These are phyloP conservation scores for Brachionus sp. DNA, from an alignment of 1,140 invertebrate genomes.

Conservation along the genomic window DNA sequence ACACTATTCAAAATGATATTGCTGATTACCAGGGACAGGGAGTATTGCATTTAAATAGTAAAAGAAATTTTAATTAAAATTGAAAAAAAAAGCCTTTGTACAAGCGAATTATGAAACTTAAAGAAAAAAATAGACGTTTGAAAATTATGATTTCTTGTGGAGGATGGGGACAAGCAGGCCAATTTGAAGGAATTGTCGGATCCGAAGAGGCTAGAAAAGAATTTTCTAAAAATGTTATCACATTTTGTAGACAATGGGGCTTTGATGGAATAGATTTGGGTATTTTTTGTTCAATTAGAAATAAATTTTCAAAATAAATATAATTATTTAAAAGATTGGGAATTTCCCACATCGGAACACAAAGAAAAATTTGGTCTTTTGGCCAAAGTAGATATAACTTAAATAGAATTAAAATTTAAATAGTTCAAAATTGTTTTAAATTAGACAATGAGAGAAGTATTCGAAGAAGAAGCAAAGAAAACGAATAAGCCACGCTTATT, in stretches of 20 bases:
- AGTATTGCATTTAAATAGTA: neutral
- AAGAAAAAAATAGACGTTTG: conserved; percentile 66
- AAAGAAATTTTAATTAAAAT: neutral
- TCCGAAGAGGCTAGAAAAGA: neutral
- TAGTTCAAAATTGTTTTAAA: neutral
- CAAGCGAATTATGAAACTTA: conserved; percentile 63
- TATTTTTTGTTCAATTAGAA: neutral
- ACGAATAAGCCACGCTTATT: conserved; percentile 56
- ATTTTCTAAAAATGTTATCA: conserved; percentile 25
- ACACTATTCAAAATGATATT: conserved; percentile 39
- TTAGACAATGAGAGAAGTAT: conserved; percentile 69
- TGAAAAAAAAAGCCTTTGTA: conserved; percentile 20
- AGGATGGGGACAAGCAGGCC: conserved; percentile 66
- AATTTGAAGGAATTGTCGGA: conserved; percentile 36
- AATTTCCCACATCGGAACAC: conserved; percentile 37
- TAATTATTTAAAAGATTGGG: conserved; percentile 17
- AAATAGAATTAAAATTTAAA: neutral
- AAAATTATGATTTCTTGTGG: conserved; percentile 77
- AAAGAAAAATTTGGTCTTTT: conserved; percentile 42
- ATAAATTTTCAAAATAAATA: neutral
- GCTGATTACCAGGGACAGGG: conserved; percentile 19
- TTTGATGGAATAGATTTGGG: conserved; percentile 46
- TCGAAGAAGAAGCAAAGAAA: conserved; percentile 63
- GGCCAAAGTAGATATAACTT: neutral
- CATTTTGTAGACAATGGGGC: conserved; percentile 43